A percentile compares a stretch with the other conserved stretches of the same genome.
phyloP scores from a whole-genome alignment of 2,797 vertebrate species.

The Babyrousa celebensis region DNA sequence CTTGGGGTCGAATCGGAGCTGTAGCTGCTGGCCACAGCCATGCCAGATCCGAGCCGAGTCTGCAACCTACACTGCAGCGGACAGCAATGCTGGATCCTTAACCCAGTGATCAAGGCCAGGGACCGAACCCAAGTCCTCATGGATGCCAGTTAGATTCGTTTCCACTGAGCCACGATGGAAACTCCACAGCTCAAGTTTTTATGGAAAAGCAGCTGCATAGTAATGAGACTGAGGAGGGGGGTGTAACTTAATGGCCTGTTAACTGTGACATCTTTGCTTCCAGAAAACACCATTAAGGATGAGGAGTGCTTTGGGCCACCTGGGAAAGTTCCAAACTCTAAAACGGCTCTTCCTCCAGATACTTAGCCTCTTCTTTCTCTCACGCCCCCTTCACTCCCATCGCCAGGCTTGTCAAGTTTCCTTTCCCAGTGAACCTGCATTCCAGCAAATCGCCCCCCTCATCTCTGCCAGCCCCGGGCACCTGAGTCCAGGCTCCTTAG shows the following conservation, averaged over 20 bases:
- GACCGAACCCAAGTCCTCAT: too few relatives aligned
- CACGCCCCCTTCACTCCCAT: too few relatives aligned
- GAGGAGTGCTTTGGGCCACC: background rate
- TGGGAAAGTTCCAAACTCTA: background rate
- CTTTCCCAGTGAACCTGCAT: background rate
- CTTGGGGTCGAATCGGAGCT: too few relatives aligned
- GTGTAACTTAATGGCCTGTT: background rate
- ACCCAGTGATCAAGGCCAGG: too few relatives aligned
- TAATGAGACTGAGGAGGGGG: background rate
- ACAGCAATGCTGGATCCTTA: too few relatives aligned
- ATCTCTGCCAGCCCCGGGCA: background rate
- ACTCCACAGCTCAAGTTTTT: constrained; percentile 5
- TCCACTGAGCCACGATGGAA: too few relatives aligned
- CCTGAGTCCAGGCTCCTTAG: background rate
- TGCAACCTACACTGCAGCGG: too few relatives aligned
- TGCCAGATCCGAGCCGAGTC: too few relatives aligned
- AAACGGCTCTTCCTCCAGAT: background rate
- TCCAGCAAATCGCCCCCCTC: background rate
- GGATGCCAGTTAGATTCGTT: too few relatives aligned
- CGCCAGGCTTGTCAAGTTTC: background rate
- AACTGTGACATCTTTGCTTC: constrained; percentile 48
- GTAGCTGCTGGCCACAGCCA: too few relatives aligned
- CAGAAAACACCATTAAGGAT: constrained; percentile 64
- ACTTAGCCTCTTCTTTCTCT: background rate
- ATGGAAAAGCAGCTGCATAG: background rate